Evolutionary conservation across 2,113 vertebrate species (phyloP), one percentile per base, ranked within the genome.

Genomic region (Silurus glanis): DNA sequence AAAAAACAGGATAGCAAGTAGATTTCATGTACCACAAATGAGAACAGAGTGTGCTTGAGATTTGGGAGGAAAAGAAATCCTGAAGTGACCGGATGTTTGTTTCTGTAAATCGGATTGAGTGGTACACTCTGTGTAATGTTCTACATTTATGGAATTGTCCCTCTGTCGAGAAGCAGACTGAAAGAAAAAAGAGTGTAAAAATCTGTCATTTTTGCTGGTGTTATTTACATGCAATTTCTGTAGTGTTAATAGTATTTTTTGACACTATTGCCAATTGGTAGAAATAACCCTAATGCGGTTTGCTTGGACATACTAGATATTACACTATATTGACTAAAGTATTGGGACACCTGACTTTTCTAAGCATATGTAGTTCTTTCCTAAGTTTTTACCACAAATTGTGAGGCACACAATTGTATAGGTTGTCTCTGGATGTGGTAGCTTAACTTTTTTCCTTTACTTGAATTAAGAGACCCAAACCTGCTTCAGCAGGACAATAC

Each of bases 1-100:
- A 86, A 78, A 89, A 55, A 62, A 37, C 37, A 37, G 37, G 69
- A 58, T 74, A 80, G 78, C 47, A 49, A 83, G 66, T 45, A 64
- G 51, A 67, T 81, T n/a, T 51, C 7, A 84, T 55, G 61, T 19
- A 45, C n/a, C 66, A 82, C n/a, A 82, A 80, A 82, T 87, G 85
- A 66, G 75, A 85, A 61, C 49, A 80, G 76, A 76, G 69, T 21
- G 14, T 17, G 8, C 64, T 80, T 62, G 45, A 45, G 12, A 59
- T 16, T 28, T 58, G 56, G 37, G 58, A 47, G 37, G 51, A 9
- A 10, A 76, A 59, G 45, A 72, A 49, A 49, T 28, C 61, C 23
- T 47, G 4, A 75, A 51, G 8, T 84, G 28, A 71, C 17, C 53
- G 49, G 37, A 28, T 49, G 53, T 45, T 74, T 74, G 55, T 37